Conservation (phyloP, 2,113 vertebrate genomes). For the Burhinus bistriatus region DNA sequence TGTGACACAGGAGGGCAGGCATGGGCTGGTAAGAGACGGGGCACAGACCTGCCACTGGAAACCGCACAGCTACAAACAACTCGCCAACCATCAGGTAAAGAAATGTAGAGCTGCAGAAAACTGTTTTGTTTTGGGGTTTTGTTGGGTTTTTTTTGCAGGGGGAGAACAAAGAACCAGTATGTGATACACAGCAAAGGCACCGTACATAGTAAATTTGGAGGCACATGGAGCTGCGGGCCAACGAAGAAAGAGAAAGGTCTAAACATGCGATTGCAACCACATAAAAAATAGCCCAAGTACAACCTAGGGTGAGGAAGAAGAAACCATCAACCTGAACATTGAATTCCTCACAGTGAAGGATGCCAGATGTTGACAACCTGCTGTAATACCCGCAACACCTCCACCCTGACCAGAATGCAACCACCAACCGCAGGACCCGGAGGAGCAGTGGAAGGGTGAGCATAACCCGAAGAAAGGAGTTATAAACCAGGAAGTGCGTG, state of each 20-base stretch:
- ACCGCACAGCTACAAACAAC: too few relatives aligned
- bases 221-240: not conserved
- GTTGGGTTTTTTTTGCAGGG: too few relatives aligned
- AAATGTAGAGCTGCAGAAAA: not conserved
- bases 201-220: too few relatives aligned
- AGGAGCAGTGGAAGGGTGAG: not conserved
- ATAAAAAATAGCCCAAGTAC: not conserved
- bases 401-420: not conserved
- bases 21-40: not conserved
- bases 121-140: too few relatives aligned
- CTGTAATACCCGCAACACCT: not conserved
- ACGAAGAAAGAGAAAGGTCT: not conserved
- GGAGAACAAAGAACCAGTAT: not conserved
- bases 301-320: not conserved
- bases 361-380: not conserved
- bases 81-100: not conserved
- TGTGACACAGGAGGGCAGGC: not conserved
- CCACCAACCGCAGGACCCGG: not conserved
- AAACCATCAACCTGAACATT: not conserved
- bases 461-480: not conserved
- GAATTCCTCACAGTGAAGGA: not conserved
- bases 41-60: not conserved
- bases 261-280: not conserved
- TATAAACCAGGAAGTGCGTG: not conserved
- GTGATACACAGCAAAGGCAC: not conserved